phyloP scores from a whole-genome alignment of 2,888 invertebrate species.

The Athrips mouffetella region DNA sequence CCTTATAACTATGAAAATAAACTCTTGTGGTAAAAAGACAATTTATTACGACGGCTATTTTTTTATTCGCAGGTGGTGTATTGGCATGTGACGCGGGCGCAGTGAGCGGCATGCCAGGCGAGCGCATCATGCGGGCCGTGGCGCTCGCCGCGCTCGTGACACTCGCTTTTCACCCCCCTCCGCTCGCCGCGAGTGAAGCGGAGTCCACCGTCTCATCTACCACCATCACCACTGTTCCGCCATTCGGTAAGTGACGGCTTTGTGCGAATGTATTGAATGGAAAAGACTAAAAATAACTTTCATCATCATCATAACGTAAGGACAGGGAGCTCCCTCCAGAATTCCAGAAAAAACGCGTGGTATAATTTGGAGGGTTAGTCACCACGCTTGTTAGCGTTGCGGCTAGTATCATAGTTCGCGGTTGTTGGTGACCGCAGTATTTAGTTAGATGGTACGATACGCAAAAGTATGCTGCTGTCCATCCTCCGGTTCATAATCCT shows the following conservation, averaged over 20 bases:
- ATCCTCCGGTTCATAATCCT: too few species aligned
- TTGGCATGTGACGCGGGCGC: slow-evolving; percentile 67
- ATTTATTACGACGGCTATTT: background rate
- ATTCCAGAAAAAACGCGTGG: too few species aligned
- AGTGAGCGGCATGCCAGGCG: slow-evolving; percentile 65
- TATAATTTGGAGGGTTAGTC: too few species aligned
- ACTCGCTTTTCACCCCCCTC: slow-evolving; percentile 48
- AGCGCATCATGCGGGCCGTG: slow-evolving; percentile 59
- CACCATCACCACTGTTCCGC: slow-evolving; percentile 30
- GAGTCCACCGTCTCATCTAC: slow-evolving; percentile 26
- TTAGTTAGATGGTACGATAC: too few species aligned
- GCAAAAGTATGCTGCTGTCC: too few species aligned
- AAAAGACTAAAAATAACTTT: too few species aligned
- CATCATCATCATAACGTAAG: too few species aligned
- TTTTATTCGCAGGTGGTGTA: slow-evolving; percentile 43
- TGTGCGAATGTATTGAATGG: too few species aligned
- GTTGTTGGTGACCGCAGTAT: background rate
- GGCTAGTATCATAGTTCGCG: background rate
- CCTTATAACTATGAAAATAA: too few species aligned
- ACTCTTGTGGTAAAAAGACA: too few species aligned
- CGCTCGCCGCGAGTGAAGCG: slow-evolving; percentile 37
- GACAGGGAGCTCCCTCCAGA: too few species aligned
- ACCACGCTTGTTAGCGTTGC: background rate
- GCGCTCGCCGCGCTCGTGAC: slow-evolving; percentile 65
- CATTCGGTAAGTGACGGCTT: slow-evolving; percentile 30